Conservation (phyloP, 2,888 invertebrate genomes). For the Nomada flava region DNA sequence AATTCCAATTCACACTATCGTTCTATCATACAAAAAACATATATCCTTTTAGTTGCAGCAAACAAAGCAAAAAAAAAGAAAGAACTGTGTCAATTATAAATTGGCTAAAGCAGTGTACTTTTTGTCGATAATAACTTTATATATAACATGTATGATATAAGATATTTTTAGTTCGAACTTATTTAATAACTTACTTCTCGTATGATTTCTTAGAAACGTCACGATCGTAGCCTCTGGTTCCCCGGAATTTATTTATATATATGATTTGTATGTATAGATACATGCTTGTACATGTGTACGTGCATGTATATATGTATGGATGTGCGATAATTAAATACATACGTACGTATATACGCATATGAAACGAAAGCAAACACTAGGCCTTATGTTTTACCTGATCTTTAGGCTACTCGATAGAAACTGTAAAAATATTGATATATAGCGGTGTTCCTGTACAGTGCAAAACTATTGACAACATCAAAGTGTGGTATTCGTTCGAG, state of each 20-base stretch:
- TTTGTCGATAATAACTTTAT: conserved; percentile 46
- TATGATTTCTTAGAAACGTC: conserved; percentile 35
- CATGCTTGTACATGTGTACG: conserved; percentile 39
- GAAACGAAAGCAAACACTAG: conserved; percentile 62
- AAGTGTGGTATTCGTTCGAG: conserved; percentile 37
- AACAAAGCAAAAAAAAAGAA: background rate
- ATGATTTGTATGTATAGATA: conserved; percentile 50
- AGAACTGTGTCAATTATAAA: background rate
- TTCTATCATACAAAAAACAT: conserved; percentile 16
- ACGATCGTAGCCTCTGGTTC: conserved; percentile 7
- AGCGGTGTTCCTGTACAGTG: conserved; percentile 66
- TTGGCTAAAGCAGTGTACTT: conserved; percentile 25
- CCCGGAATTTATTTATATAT: conserved; percentile 36
- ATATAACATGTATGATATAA: conserved; percentile 22
- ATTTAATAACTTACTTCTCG: conserved; percentile 56
- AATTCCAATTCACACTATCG: conserved; percentile 11
- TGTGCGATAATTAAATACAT: conserved; percentile 35
- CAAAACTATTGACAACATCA: conserved; percentile 52
- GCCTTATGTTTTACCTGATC: conserved; percentile 75
- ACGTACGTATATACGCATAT: conserved; percentile 64
- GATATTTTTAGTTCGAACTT: conserved; percentile 40
- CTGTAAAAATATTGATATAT: conserved; percentile 51
- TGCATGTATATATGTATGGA: conserved; percentile 36
- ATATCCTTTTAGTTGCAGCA: conserved; percentile 24
- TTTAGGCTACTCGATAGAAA: conserved; percentile 64